Conservation (phyloP, 2,113 vertebrate species). For the Tachysurus vachellii region DNA sequence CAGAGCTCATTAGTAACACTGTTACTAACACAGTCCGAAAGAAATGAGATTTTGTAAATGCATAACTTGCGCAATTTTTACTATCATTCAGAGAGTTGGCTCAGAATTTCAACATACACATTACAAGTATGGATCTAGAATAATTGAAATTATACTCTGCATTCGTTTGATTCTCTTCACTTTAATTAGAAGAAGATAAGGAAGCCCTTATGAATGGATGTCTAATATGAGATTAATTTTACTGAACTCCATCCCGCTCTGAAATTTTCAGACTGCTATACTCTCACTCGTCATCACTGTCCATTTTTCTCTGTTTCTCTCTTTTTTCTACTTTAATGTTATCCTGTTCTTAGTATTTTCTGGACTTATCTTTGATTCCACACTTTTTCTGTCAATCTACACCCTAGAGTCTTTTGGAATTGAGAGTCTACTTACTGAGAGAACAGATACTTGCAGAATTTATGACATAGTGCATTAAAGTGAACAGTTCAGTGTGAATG, state of each 20-base stretch:
- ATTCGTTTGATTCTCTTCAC: constrained; percentile 50
- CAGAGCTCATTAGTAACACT: constrained; percentile 1
- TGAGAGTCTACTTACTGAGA: background rate
- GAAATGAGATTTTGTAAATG: constrained; percentile 23
- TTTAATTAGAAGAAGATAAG: constrained; percentile 61
- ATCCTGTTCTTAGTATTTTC: background rate
- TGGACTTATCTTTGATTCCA: background rate
- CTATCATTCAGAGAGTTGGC: constrained; percentile 14
- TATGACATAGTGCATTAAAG: background rate
- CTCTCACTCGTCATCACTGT: background rate
- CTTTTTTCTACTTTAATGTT: background rate
- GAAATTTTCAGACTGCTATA: background rate
- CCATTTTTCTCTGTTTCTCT: constrained; percentile 5
- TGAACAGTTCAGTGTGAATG: background rate
- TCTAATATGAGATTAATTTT: constrained; percentile 56
- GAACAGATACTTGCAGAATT: background rate
- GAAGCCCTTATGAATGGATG: constrained; percentile 49
- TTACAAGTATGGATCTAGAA: constrained; percentile 50
- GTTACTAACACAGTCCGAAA: constrained; percentile 21
- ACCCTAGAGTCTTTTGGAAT: background rate
- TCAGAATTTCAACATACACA: constrained; percentile 25
- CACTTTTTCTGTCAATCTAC: constrained; percentile 24
- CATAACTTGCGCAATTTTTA: constrained; percentile 20
- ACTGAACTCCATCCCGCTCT: constrained; percentile 56
- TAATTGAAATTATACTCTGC: constrained; percentile 53